Conservation (phyloP, 2,797 vertebrate genomes). For the Hipposideros larvatus region DNA sequence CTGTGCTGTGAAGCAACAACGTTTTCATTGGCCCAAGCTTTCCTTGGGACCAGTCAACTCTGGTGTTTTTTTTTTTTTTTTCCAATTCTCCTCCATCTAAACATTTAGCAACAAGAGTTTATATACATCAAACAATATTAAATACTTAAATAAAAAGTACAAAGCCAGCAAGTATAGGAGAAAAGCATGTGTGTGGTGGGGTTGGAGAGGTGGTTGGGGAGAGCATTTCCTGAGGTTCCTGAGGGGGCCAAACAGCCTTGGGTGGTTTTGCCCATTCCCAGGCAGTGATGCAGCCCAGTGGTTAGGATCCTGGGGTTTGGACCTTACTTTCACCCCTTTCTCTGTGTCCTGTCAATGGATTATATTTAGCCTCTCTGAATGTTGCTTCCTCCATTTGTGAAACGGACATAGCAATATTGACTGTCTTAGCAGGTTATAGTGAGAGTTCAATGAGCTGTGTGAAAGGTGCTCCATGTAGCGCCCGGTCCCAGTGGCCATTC, state of each 20-base stretch:
- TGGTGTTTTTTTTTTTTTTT: background rate
- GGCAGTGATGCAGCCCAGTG: background rate
- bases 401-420: background rate
- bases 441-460: background rate
- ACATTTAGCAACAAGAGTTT: conserved; percentile 33
- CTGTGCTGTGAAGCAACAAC: background rate
- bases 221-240: background rate
- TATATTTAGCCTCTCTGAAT: background rate
- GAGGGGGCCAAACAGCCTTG: background rate
- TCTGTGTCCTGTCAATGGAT: background rate
- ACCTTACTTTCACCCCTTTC: background rate
- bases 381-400: background rate
- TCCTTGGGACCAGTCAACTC: background rate
- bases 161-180: background rate
- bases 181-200: background rate
- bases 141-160: background rate
- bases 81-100: background rate
- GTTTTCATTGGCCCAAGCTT: background rate
- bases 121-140: background rate
- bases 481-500: background rate
- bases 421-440: background rate
- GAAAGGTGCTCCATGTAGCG: background rate
- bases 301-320: background rate
- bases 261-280: background rate
- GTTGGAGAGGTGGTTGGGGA: background rate